A percentile compares a stretch with the other conserved stretches of the same genome.
phyloP scores from a whole-genome alignment of 1,140 invertebrate genomes.

The Probaryconus sp. region DNA sequence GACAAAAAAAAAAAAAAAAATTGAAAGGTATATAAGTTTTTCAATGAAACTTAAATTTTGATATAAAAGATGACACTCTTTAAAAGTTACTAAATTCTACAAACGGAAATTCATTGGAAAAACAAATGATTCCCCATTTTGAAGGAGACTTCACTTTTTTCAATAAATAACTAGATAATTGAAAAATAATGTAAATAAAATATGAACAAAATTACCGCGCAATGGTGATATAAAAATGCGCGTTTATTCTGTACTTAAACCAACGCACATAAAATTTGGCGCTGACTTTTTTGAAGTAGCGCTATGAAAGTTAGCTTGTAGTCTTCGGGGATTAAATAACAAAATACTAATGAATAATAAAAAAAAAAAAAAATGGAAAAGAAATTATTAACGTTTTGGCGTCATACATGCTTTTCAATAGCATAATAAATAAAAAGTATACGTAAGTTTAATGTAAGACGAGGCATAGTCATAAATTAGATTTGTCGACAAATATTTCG shows the following conservation, averaged over 20 bases:
- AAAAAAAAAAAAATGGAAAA: slow-evolving; percentile 10
- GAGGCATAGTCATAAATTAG: slow-evolving; percentile 38
- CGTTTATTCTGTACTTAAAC: slow-evolving; percentile 48
- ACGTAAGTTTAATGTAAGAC: slow-evolving; percentile 35
- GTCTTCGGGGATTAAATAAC: too few relatives aligned
- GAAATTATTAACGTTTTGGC: slow-evolving; percentile 24
- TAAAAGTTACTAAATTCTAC: too few relatives aligned
- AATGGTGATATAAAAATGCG: slow-evolving; percentile 52
- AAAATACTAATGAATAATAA: too few relatives aligned
- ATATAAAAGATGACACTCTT: too few relatives aligned
- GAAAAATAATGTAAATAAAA: slow-evolving; percentile 42
- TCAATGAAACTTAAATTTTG: too few relatives aligned
- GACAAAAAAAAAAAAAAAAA: too few relatives aligned
- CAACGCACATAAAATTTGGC: slow-evolving; percentile 52
- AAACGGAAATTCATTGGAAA: too few relatives aligned
- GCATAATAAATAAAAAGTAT: slow-evolving; percentile 27
- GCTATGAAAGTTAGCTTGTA: slow-evolving; percentile 37
- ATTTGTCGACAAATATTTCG: slow-evolving; percentile 57
- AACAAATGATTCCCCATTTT: too few relatives aligned
- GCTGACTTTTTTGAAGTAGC: slow-evolving; percentile 34
- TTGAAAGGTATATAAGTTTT: too few relatives aligned
- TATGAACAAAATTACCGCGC: slow-evolving; percentile 28
- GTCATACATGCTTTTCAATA: slow-evolving; percentile 42
- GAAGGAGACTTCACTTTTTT: too few relatives aligned
- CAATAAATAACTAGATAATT: slow-evolving; percentile 7